These are phyloP conservation scores for Mesorhabditis spiculigera DNA, from an alignment of 2,888 invertebrate species.

Conservation along the genomic window DNA sequence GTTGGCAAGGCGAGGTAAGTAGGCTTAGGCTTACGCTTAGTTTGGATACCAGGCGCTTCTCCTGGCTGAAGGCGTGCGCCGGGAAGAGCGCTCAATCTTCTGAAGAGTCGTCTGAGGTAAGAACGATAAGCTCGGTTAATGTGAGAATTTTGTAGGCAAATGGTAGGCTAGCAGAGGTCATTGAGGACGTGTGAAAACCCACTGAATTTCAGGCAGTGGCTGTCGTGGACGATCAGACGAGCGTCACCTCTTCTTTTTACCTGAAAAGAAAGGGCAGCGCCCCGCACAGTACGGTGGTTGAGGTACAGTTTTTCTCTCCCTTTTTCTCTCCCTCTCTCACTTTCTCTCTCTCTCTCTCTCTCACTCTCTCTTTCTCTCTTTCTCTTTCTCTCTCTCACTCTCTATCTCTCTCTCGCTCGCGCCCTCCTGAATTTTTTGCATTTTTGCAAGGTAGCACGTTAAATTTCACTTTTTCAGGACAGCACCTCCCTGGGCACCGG, in stretches of 20 bases:
- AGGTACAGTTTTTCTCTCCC: background rate
- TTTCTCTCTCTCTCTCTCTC: too few species aligned
- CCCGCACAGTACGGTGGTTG: background rate
- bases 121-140: background rate
- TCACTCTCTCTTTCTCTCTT: too few species aligned
- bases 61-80: slow-evolving; percentile 47
- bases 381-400: too few species aligned
- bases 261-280: background rate
- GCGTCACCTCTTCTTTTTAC: slow-evolving; percentile 2
- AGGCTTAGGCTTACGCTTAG: background rate
- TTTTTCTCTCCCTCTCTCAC: too few species aligned
- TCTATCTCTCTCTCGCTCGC: too few species aligned
- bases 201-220: background rate
- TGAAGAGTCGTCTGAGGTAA: slow-evolving; percentile 46
- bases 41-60: slow-evolving; percentile 14
- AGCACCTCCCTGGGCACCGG: background rate
- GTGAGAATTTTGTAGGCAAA: too few species aligned
- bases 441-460: background rate
- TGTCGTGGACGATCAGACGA: slow-evolving; percentile 6
- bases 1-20: background rate
- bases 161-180: background rate
- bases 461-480: background rate
- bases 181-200: background rate
- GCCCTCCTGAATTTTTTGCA: background rate
- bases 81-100: slow-evolving; percentile 44